Evolutionary conservation across 92 coral and sea anemone species (phyloP), one percentile per base, ranked within the genome.

Genomic region (Anthopleura xanthogrammica): DNA sequence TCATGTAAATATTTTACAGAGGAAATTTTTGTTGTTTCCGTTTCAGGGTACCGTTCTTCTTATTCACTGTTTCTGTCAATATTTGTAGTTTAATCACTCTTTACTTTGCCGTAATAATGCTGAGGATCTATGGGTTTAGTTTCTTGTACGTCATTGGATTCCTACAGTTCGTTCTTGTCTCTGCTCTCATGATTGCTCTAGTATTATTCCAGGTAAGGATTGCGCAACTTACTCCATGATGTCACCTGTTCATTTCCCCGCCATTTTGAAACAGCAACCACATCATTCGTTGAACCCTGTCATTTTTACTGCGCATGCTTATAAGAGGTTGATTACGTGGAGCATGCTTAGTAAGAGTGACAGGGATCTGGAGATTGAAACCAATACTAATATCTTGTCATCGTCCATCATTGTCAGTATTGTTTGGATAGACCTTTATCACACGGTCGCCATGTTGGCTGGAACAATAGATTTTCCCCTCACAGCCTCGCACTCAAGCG

Each of bases 21-120:
- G n/a, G 24, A n/a, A 0, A 5, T 23, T 62, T 8, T 20, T 62
- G 4, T 81, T 55, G 17, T 19, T 82, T 80, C 70, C 54, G 41
- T 87, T 85, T 43, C 86, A 96, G 99, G 88, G 95, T 86, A 5
- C 90, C 94, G 16, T 96, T 96, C 85, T 88, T 92, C 81, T 76
- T 91, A 40, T 96, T 94, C 80, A 91, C 90, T 43, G 81, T 89
- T 50, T 94, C 93, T 65, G 87, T 94, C 40, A 79, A 83, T 57
- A 56, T 85, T 56, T 88, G 94, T 82, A 70, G 89, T 54, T 74
- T 90, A 52, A 85, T 94, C 55, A 91, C 99, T 9, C 60, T 94
- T 76, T 87, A 88, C 80, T 96, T 94, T 66, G 93, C 95, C 22
- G 91, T 96, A 64, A 84, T 86, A 2, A 85, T 92, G 93, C 77